phyloP scores from a whole-genome alignment of 2,888 invertebrate species.

The Arctia plantaginis region DNA sequence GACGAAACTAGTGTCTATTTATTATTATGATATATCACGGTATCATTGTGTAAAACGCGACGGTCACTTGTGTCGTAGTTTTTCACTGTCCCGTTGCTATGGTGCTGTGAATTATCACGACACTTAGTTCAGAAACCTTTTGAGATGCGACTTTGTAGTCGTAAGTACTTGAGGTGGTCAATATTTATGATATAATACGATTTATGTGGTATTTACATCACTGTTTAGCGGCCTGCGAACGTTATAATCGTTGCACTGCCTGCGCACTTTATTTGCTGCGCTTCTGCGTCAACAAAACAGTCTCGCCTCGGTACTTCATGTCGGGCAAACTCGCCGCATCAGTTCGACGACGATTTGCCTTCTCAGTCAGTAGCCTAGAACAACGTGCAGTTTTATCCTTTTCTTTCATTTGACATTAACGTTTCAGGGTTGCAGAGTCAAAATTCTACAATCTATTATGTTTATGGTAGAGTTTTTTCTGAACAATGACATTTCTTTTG shows the following conservation, averaged over 20 bases:
- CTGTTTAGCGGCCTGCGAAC: constrained; percentile 79
- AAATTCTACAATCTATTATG: constrained; percentile 22
- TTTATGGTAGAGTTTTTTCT: neutral
- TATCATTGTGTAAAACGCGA: constrained; percentile 73
- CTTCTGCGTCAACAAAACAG: constrained; percentile 83
- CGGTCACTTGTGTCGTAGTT: constrained; percentile 79
- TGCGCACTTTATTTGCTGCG: constrained; percentile 84
- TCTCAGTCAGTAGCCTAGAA: constrained; percentile 70
- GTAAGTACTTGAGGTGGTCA: constrained; percentile 64
- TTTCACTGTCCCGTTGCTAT: constrained; percentile 76
- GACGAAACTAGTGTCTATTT: constrained; percentile 58
- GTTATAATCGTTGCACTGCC: constrained; percentile 84
- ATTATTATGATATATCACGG: constrained; percentile 70
- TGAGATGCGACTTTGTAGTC: constrained; percentile 39
- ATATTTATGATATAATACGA: constrained; percentile 72
- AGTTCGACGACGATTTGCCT: constrained; percentile 58
- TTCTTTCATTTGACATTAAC: constrained; percentile 68
- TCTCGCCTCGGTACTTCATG: constrained; percentile 40
- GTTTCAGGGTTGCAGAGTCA: constrained; percentile 63
- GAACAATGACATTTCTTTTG: neutral
- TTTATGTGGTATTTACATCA: constrained; percentile 81
- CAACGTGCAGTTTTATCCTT: constrained; percentile 55
- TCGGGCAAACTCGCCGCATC: constrained; percentile 59
- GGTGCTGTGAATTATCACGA: constrained; percentile 69
- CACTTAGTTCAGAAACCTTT: constrained; percentile 56